phyloP scores from a whole-genome alignment of 2,113 vertebrate genomes.

The Periophthalmodon schlosseri region DNA sequence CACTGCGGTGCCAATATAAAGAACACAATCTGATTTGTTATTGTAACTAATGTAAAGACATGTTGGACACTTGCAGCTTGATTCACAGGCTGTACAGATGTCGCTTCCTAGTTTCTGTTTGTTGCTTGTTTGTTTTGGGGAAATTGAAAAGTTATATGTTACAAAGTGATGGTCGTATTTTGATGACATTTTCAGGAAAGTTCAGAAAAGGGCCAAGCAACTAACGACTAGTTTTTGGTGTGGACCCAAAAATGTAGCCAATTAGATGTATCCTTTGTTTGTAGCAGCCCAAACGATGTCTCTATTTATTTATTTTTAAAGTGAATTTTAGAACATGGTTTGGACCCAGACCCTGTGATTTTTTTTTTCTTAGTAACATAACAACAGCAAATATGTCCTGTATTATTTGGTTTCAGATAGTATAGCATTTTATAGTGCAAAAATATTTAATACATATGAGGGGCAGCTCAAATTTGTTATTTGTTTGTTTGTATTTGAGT shows the following conservation, averaged over 20 bases:
- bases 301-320: neutral
- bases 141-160: neutral
- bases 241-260: neutral
- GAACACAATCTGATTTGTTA: neutral
- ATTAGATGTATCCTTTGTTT: neutral
- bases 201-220: neutral
- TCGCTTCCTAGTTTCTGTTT: neutral
- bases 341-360: neutral
- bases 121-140: neutral
- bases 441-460: too few relatives aligned
- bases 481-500: too few relatives aligned
- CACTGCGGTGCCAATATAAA: constrained; percentile 7
- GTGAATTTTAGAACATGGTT: neutral
- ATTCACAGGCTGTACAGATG: neutral
- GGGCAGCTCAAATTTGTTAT: too few relatives aligned
- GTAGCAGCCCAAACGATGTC: neutral
- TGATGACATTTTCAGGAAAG: neutral
- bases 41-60: neutral
- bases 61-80: neutral
- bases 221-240: neutral
- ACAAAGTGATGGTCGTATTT: neutral
- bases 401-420: too few relatives aligned
- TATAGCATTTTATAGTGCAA: too few relatives aligned
- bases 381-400: too few relatives aligned
- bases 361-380: too few relatives aligned